Base-by-base conservation (phyloP, 2,113 vertebrate genomes). In the Gila orcuttii region DNA sequence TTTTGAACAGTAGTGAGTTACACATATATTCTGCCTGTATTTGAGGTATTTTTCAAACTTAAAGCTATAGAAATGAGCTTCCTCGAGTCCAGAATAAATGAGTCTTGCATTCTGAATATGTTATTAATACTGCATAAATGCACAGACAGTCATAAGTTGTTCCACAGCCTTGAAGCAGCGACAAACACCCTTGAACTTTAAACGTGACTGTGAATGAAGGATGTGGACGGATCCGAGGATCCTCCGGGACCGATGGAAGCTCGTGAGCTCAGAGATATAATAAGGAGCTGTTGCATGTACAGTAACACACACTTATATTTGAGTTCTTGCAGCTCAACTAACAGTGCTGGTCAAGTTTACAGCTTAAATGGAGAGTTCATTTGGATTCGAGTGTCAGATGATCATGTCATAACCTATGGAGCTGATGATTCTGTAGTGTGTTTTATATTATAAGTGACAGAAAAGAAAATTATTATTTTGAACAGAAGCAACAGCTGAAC, bases 121-220 rank as follows among this genome's bases (percentile, higher is more conserved):
- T 15, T 68, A 64, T 64, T 28, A 64, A 12, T 6, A 4, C 4
- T 33, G 28, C 2, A 4, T 6, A 6, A 2, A 2, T 31, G 8
- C 1, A 21, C 17, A 0, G 17, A 36, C 66, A 0, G 8, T 36
- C 31, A 36, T 21, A 69, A 69, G 68, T 23, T 39, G 68, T 36
- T 69, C 68, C 68, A 21, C 19, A 21, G 3, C 31, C 66, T 68
- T 33, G 64, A 68, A 66, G 62, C 25, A 17, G 62, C 1, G 62
- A 68, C 31, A 39, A 33, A 39, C 68, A 74, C 71, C 71, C 71
- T n/a, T 74, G 71, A 74, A 74, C 39, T 45, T 74, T 74, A 74
- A 74, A 11, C 36, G 17, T 36, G 71, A 6, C 4, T 25, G 23
- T 74, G 71, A 25, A 13, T 45, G 71, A 74, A 6, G 71, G 71